A percentile compares a stretch with the other conserved stretches of the same genome.
Conservation (phyloP, 2,888 invertebrate species). For the Orchestes rusci region DNA sequence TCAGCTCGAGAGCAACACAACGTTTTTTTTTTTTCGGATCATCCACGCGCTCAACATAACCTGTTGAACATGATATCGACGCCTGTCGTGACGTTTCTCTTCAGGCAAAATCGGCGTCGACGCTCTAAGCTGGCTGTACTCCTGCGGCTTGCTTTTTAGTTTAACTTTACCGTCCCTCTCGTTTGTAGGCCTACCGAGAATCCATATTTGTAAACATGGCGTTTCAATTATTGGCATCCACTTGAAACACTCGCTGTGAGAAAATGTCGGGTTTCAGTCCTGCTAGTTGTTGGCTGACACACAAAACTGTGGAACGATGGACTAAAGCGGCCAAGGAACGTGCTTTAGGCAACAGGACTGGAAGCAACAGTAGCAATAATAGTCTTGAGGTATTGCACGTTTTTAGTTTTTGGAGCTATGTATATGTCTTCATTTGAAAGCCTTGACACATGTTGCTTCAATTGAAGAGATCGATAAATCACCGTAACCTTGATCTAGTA, state of each 20-base stretch:
- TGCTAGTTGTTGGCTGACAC: conserved; percentile 69
- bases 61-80: too few relatives aligned
- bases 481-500: too few relatives aligned
- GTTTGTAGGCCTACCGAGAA: too few relatives aligned
- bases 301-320: conserved; percentile 71
- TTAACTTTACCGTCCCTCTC: too few relatives aligned
- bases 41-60: too few relatives aligned
- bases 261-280: conserved; percentile 60
- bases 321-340: conserved; percentile 66
- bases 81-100: conserved; percentile 11
- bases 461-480: too few relatives aligned
- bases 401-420: too few relatives aligned
- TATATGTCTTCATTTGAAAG: too few relatives aligned
- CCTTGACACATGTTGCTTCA: too few relatives aligned
- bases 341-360: conserved; percentile 43
- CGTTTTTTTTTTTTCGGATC: too few relatives aligned
- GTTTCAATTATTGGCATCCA: conserved; percentile 7
- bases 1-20: too few relatives aligned
- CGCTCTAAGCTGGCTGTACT: conserved; percentile 10
- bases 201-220: conserved; percentile 21
- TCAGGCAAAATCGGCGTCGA: conserved; percentile 16
- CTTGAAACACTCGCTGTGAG: too few relatives aligned
- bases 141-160: conserved; percentile 15
- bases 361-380: conserved; percentile 49
- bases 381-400: conserved; percentile 40